Percentiles rank a stretch among this genome's conserved stretches.
Conservation (phyloP, 2,888 invertebrate species). For the Nesidiocoris tenuis region DNA sequence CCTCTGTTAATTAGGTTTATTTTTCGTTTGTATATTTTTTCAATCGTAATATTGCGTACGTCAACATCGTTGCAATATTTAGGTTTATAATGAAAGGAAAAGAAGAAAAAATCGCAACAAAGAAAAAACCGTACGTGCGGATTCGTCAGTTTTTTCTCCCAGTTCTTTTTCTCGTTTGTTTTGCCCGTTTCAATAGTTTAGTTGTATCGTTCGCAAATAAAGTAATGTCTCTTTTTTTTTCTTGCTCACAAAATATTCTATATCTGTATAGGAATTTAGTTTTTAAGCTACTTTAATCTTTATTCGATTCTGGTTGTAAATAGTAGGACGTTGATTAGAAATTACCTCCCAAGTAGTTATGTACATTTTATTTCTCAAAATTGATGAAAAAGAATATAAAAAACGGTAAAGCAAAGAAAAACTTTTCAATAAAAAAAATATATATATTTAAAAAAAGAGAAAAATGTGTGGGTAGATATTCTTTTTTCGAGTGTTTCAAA, state of each 20-base stretch:
- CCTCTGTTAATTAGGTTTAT: not conserved
- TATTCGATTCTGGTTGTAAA: slow-evolving; percentile 40
- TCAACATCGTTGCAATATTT: slow-evolving; percentile 23
- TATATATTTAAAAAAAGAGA: slow-evolving; percentile 1
- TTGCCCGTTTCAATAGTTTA: slow-evolving; percentile 44
- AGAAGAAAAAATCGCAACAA: slow-evolving; percentile 15
- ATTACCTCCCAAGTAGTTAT: not conserved
- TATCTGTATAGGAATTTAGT: slow-evolving; percentile 47
- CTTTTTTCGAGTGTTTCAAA: slow-evolving; percentile 16
- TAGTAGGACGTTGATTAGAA: slow-evolving; percentile 33
- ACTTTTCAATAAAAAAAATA: slow-evolving; percentile 5
- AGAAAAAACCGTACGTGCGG: slow-evolving; percentile 52
- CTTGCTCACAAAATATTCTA: slow-evolving; percentile 46
- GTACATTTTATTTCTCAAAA: slow-evolving; percentile 23
- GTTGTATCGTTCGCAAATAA: slow-evolving; percentile 43
- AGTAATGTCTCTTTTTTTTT: slow-evolving; percentile 32
- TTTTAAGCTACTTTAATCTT: slow-evolving; percentile 41
- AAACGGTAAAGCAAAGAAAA: slow-evolving; percentile 13
- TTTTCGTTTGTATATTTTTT: slow-evolving; percentile 10
- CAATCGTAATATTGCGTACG: slow-evolving; percentile 3
- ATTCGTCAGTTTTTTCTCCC: slow-evolving; percentile 42
- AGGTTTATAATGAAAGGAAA: slow-evolving; percentile 17
- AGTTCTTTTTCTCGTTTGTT: slow-evolving; percentile 42
- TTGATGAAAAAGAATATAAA: slow-evolving; percentile 15
- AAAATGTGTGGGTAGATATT: slow-evolving; percentile 31